Conservation (phyloP, 2,888 invertebrate genomes). For the Trimorus sp. region DNA sequence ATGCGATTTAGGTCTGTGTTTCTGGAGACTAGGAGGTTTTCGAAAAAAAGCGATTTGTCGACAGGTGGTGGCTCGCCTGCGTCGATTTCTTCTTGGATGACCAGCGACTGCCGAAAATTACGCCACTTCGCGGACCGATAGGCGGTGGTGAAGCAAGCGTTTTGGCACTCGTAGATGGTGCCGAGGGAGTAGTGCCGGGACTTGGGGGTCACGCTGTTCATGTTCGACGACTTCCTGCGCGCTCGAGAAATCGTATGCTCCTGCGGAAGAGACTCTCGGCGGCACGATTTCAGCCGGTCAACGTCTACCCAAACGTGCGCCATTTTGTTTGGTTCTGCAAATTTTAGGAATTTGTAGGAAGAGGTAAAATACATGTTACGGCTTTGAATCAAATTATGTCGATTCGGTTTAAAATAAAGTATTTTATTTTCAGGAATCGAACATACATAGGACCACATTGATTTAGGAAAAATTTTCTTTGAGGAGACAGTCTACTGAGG, state of each 20-base stretch:
- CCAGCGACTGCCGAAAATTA: slow-evolving; percentile 32
- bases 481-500: no score
- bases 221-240: slow-evolving; percentile 27
- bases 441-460: no score
- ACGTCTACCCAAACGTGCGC: slow-evolving; percentile 40
- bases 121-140: slow-evolving; percentile 71
- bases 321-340: slow-evolving; percentile 21
- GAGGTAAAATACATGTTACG: no score
- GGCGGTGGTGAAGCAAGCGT: slow-evolving; percentile 70
- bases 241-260: slow-evolving; percentile 45
- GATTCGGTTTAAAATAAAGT: background rate
- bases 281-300: slow-evolving; percentile 28
- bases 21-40: slow-evolving; percentile 75
- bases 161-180: slow-evolving; percentile 71
- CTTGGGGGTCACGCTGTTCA: slow-evolving; percentile 42
- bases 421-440: background rate
- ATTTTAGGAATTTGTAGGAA: no score
- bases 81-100: slow-evolving; percentile 75
- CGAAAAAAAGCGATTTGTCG: slow-evolving; percentile 79
- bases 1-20: slow-evolving; percentile 71
- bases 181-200: slow-evolving; percentile 74
- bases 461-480: no score
- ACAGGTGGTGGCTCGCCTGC: slow-evolving; percentile 78
- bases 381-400: background rate
- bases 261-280: slow-evolving; percentile 45